phyloP scores from a whole-genome alignment of 2,113 vertebrate species.

The Mastomys natalensis region DNA sequence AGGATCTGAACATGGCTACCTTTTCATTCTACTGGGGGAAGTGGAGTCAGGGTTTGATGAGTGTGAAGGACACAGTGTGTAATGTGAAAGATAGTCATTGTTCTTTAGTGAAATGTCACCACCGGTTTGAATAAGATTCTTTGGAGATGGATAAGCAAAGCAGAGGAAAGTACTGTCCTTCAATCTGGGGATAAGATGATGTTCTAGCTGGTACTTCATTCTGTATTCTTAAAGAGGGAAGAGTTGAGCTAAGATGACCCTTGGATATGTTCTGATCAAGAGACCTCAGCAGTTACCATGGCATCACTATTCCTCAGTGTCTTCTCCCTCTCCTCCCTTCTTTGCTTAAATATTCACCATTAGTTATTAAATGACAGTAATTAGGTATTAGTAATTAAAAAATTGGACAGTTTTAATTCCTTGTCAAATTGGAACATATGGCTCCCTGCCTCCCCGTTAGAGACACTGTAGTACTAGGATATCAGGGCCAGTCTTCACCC shows the following conservation, averaged over 20 bases:
- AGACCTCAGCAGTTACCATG: not conserved
- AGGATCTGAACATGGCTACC: not conserved
- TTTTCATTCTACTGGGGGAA: conserved; percentile 4
- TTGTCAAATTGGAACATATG: conserved; percentile 31
- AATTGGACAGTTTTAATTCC: conserved; percentile 11
- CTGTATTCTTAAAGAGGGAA: not conserved
- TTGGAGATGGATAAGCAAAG: conserved; percentile 1
- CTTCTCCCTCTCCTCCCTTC: not conserved
- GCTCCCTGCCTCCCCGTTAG: not conserved
- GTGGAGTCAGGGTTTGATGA: not conserved
- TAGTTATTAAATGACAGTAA: not conserved
- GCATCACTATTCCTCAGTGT: not conserved
- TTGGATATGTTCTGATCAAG: not conserved
- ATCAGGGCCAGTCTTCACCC: not conserved
- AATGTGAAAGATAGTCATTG: not conserved
- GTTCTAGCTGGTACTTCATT: not conserved
- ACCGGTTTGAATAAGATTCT: not conserved
- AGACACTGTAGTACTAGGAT: not conserved
- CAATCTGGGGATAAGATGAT: not conserved
- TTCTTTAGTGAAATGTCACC: not conserved
- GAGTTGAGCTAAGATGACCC: not conserved
- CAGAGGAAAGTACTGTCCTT: not conserved
- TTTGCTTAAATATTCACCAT: not conserved
- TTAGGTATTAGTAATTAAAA: conserved; percentile 53
- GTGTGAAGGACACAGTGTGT: not conserved